These are phyloP conservation scores for Drosophila fuyamai DNA, from an alignment of 1,140 invertebrate species.

Conservation along the genomic window DNA sequence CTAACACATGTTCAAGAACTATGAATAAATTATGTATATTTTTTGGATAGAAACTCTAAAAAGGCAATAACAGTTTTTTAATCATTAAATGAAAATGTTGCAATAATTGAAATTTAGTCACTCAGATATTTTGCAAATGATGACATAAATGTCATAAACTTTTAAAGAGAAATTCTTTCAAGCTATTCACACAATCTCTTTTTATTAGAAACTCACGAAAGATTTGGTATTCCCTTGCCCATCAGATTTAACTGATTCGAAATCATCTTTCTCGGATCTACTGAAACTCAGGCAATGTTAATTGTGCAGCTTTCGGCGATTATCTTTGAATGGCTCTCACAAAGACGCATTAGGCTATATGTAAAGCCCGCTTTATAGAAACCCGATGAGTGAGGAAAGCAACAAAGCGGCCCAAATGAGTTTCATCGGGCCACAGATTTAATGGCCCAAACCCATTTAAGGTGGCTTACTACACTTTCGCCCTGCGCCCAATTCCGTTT, in stretches of 20 bases:
- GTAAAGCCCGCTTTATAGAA: conserved; percentile 24
- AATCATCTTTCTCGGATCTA: conserved; percentile 28
- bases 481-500: conserved; percentile 47
- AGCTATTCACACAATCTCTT: neutral
- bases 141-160: too few species aligned
- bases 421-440: conserved; percentile 45
- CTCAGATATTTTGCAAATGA: too few species aligned
- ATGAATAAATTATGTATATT: too few species aligned
- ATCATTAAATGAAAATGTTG: too few species aligned
- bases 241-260: conserved; percentile 5
- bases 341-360: conserved; percentile 45
- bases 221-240: neutral
- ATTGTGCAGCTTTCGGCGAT: conserved; percentile 55
- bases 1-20: too few species aligned
- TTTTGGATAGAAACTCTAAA: too few species aligned
- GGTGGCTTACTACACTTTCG: conserved; percentile 69
- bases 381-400: conserved; percentile 42
- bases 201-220: conserved; percentile 7
- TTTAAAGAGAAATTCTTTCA: conserved; percentile 23
- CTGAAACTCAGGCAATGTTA: conserved; percentile 29
- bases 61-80: too few species aligned
- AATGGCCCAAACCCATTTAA: conserved; percentile 53
- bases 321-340: conserved; percentile 55
- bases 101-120: too few species aligned
- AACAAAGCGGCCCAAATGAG: conserved; percentile 51